A percentile compares a stretch with the other conserved stretches of the same genome.
Evolutionary conservation across 2,797 vertebrate genomes (phyloP).

Genomic region (Sebastes cheni): DNA sequence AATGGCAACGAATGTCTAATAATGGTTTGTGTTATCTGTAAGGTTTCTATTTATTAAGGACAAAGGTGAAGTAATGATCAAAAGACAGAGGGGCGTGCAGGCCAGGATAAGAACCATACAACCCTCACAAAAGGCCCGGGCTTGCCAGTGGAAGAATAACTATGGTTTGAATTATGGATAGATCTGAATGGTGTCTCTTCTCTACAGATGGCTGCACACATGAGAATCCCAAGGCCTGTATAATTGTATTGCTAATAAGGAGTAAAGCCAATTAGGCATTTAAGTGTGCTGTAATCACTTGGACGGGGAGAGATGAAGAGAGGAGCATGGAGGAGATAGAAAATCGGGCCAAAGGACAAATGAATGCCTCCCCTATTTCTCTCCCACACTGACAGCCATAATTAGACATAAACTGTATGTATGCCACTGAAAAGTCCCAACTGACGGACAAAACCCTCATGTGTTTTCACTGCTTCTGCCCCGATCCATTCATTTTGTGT

Average conservation of each 20-base stretch:
- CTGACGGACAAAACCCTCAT: constrained; percentile 84
- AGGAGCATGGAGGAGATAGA: constrained; percentile 85
- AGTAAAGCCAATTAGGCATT: constrained; percentile 99
- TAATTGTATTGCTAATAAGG: constrained; percentile 99
- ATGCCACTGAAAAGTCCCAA: constrained; percentile 88
- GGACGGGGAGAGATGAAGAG: constrained; percentile 89
- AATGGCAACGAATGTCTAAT: constrained; percentile 19
- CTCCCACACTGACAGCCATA: constrained; percentile 88
- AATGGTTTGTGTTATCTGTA: constrained; percentile 53
- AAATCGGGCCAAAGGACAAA: constrained; percentile 83
- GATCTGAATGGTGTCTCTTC: constrained; percentile 93
- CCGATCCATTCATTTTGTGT: constrained; percentile 64
- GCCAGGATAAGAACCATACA: constrained; percentile 89
- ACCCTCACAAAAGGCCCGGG: constrained; percentile 85
- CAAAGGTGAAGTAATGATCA: constrained; percentile 75
- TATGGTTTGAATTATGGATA: constrained; percentile 97
- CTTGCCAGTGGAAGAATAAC: constrained; percentile 88
- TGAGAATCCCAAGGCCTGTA: constrained; percentile 92
- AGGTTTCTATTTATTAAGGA: constrained; percentile 55
- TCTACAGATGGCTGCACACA: constrained; percentile 97
- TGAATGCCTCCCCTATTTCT: constrained; percentile 72
- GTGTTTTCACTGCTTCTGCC: constrained; percentile 81
- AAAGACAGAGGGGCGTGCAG: constrained; percentile 82
- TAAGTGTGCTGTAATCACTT: constrained; percentile 98
- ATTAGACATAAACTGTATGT: constrained; percentile 90